Evolutionary conservation across 2,113 vertebrate species (phyloP), one percentile per base, ranked within the genome.

Genomic region (Mus musculus): DNA sequence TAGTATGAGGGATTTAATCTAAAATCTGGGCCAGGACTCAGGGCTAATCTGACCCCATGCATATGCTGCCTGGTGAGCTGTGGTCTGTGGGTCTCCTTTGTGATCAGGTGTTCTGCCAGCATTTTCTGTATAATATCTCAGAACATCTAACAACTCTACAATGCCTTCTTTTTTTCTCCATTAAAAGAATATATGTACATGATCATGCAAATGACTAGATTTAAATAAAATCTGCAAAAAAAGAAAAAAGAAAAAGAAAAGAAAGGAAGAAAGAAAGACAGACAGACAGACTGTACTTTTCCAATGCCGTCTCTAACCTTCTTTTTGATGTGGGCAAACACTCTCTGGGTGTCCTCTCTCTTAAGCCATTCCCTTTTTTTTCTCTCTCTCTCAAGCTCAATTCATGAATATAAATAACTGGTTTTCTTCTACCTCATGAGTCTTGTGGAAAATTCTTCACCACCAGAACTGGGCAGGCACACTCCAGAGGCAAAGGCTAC

Each of bases 391-490:
- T 80, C 77, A 87, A 42, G 69, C 46, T 95, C 95, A 90, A 96
- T 92, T 81, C 72, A 86, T 90, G 96, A 88, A 63, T 96, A 96
- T 86, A 97, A 97, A 95, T 95, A 95, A 84, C 93, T 93, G 22
- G 52, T 94, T 92, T 89, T 88, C 90, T 96, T 71, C 75, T 5
- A 12, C 61, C 33, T 89, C 24, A 42, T 59, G 75, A 94, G 36
- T 94, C 93, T 78, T 95, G 78, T n/a, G 95, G 95, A 93, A 96
- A 96, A 93, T 71, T 59, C 77, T 82, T 97, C 87, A 95, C 96
- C 97, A 95, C 97, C 49, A 97, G n/a, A 93, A 95, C 95, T 95
- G 92, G 95, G 97, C 95, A 97, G 90, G 73, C 69, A 26, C 91
- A n/a, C 59, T 77, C 56, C 89, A 78, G 33, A 89, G 61, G 89